A percentile compares a stretch with the other conserved stretches of the same genome.
Evolutionary conservation across 2,113 vertebrate genomes (phyloP).

Genomic region (Brachirus orientalis): DNA sequence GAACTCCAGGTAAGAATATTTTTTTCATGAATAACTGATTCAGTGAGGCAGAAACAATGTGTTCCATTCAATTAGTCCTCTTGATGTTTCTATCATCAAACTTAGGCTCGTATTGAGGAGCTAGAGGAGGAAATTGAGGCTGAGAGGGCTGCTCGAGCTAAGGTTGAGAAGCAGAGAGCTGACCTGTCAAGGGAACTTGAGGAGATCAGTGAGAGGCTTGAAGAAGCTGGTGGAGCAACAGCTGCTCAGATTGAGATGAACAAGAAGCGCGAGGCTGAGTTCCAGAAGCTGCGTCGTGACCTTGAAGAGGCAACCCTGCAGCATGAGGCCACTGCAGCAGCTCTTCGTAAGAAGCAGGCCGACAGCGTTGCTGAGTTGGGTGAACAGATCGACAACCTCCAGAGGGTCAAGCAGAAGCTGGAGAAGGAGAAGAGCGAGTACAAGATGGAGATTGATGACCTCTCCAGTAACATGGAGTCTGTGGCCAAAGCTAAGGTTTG

Average conservation of each 20-base stretch:
- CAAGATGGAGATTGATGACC: constrained; percentile 60
- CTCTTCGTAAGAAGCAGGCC: constrained; percentile 76
- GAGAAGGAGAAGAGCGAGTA: constrained; percentile 13
- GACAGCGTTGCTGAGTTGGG: constrained; percentile 67
- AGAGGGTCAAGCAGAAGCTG: constrained; percentile 74
- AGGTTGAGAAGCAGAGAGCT: constrained; percentile 86
- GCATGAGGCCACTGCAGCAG: constrained; percentile 73
- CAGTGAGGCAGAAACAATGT: background rate
- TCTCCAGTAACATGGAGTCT: constrained; percentile 72
- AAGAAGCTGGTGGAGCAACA: constrained; percentile 77
- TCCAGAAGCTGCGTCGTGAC: constrained; percentile 74
- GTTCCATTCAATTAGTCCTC: background rate
- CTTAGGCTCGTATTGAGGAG: constrained; percentile 74
- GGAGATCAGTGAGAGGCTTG: constrained; percentile 85
- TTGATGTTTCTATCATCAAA: background rate
- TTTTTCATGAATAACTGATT: rapidly evolving
- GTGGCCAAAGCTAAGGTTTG: constrained; percentile 83
- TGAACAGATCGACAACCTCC: constrained; percentile 74
- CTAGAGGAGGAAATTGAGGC: constrained; percentile 89
- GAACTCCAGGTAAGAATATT: constrained; percentile 76
- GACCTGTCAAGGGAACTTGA: constrained; percentile 89
- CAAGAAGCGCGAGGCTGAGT: constrained; percentile 75
- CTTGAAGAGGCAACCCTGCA: constrained; percentile 76
- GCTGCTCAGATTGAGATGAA: constrained; percentile 78
- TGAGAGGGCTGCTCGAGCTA: constrained; percentile 85